phyloP scores from a whole-genome alignment of 2,888 invertebrate species.

The Chromoteleia sp. region DNA sequence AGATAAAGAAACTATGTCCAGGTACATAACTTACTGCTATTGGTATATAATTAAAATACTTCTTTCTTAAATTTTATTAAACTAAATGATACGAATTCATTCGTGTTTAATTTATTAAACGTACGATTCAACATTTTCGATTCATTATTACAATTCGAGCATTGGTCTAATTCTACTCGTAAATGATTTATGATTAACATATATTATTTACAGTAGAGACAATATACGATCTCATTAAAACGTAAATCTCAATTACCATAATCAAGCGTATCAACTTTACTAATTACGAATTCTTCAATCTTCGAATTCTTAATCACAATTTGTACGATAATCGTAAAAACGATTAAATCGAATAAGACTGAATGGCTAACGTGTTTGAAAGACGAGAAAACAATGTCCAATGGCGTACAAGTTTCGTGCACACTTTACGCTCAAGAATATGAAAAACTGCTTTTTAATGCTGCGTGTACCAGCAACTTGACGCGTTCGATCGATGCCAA shows the following conservation, averaged over 20 bases:
- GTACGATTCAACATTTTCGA: constrained; percentile 9
- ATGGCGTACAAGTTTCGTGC: constrained; percentile 43
- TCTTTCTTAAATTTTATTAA: neutral
- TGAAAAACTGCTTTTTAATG: constrained; percentile 65
- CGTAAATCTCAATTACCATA: too few relatives aligned
- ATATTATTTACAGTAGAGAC: too few relatives aligned
- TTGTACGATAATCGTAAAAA: constrained; percentile 42
- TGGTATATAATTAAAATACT: neutral
- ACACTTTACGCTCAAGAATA: constrained; percentile 47
- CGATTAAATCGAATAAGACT: constrained; percentile 18
- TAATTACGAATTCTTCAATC: constrained; percentile 14
- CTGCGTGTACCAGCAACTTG: constrained; percentile 49
- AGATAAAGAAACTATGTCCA: constrained; percentile 13
- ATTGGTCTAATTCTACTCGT: too few relatives aligned
- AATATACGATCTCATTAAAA: too few relatives aligned
- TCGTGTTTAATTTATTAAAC: neutral
- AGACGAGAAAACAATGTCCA: constrained; percentile 45
- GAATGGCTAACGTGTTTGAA: constrained; percentile 32
- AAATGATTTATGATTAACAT: too few relatives aligned
- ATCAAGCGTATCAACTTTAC: neutral
- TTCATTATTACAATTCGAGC: neutral
- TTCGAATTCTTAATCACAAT: constrained; percentile 34
- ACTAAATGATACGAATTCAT: neutral
- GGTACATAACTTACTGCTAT: constrained; percentile 8
- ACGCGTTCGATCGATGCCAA: constrained; percentile 62